Evolutionary conservation across 2,113 vertebrate species (phyloP).

Genomic region (Micronycteris hirsuta): DNA sequence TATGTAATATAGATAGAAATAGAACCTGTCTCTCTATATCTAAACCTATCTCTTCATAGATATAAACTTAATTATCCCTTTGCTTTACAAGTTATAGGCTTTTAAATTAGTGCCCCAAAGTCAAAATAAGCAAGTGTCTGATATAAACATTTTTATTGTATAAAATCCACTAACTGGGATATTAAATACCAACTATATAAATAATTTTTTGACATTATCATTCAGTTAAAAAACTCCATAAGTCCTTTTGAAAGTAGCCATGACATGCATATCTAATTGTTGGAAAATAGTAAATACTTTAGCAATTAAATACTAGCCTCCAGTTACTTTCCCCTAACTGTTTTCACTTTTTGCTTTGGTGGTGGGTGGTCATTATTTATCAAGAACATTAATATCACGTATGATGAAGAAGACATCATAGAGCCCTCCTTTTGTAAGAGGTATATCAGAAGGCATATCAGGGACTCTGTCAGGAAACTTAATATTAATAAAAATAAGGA

Average conservation of each 20-base stretch:
- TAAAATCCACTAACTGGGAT: not conserved
- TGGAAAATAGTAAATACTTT: not conserved
- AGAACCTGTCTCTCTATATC: not conserved
- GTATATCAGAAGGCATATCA: no score
- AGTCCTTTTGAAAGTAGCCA: not conserved
- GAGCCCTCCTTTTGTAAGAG: not conserved
- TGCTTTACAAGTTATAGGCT: not conserved
- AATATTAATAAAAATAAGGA: not conserved
- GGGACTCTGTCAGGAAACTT: not conserved
- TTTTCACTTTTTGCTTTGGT: not conserved
- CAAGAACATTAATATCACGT: not conserved
- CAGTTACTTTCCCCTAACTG: not conserved
- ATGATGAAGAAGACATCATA: not conserved
- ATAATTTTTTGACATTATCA: not conserved
- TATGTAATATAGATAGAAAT: not conserved
- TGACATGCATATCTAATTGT: not conserved
- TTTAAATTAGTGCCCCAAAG: not conserved
- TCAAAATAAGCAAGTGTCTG: not conserved
- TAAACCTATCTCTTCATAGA: not conserved
- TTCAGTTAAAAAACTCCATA: not conserved
- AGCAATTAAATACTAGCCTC: not conserved
- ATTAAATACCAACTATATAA: not conserved
- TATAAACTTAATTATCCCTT: not conserved
- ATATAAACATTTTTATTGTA: not conserved
- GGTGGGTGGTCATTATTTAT: not conserved